phyloP scores from a whole-genome alignment of 2,888 invertebrate species.

The Nymphalis c-album region DNA sequence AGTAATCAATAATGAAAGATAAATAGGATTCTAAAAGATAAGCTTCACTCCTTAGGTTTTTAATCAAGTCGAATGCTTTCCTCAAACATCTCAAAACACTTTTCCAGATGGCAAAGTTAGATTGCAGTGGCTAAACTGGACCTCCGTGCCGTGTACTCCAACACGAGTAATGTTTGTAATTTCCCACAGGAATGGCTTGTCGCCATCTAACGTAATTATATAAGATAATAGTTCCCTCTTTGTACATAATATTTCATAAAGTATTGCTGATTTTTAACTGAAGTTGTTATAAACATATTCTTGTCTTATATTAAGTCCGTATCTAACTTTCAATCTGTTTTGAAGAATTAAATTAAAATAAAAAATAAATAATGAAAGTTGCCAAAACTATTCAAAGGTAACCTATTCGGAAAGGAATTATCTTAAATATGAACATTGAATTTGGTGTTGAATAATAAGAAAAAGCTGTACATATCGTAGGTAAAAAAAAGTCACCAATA shows the following conservation, averaged over 20 bases:
- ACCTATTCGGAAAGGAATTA: no score
- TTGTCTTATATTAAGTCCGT: no score
- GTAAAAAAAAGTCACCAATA: no score
- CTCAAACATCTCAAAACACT: constrained; percentile 4
- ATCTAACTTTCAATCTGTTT: no score
- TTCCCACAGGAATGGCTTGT: constrained; percentile 56
- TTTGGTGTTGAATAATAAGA: no score
- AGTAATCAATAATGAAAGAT: background rate
- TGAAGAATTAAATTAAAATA: no score
- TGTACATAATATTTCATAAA: constrained; percentile 1
- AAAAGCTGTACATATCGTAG: no score
- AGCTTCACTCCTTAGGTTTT: background rate
- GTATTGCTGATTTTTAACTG: no score
- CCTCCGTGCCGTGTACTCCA: constrained; percentile 22
- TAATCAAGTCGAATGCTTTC: constrained; percentile 1
- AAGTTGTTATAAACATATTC: background rate
- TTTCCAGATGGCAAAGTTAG: constrained; percentile 11
- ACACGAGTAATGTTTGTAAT: constrained; percentile 47
- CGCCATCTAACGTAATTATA: constrained; percentile 57
- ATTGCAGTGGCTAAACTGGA: constrained; percentile 22
- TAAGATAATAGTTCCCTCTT: constrained; percentile 48
- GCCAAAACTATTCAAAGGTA: no score
- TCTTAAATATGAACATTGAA: no score
- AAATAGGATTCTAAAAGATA: background rate
- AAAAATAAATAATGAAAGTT: no score